A percentile compares a stretch with the other conserved stretches of the same genome.
phyloP scores from a whole-genome alignment of 2,113 vertebrate genomes.

The Psephotus haematonotus region DNA sequence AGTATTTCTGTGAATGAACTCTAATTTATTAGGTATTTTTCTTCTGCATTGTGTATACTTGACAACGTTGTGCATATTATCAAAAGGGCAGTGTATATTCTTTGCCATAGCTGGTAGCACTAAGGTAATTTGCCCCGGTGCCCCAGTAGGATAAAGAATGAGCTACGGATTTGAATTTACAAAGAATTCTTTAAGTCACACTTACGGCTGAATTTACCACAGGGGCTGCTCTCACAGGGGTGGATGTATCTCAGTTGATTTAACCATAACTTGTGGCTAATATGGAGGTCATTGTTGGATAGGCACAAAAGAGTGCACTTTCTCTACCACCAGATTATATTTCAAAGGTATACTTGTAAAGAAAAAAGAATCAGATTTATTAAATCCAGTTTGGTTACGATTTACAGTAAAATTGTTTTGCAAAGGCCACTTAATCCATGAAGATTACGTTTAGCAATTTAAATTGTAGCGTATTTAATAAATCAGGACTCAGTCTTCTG shows the following conservation, averaged over 20 bases:
- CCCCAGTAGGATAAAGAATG: not conserved
- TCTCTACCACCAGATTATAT: not conserved
- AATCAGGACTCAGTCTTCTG: not conserved
- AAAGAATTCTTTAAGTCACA: not conserved
- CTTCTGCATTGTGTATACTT: not conserved
- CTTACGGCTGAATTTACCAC: not conserved
- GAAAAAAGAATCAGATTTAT: not conserved
- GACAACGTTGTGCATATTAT: not conserved
- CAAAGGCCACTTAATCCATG: not conserved
- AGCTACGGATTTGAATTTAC: not conserved
- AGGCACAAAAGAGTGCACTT: not conserved
- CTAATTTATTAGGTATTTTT: not conserved
- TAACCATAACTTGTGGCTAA: not conserved
- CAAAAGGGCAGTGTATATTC: not conserved
- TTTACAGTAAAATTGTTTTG: not conserved
- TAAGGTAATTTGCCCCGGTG: not conserved
- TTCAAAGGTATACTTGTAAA: not conserved
- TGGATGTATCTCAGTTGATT: not conserved
- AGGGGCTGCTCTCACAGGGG: not conserved
- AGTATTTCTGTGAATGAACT: not conserved
- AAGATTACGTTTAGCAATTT: not conserved
- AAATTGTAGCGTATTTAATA: not conserved
- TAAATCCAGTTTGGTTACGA: not conserved
- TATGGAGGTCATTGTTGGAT: rapidly evolving
- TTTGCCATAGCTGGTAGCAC: not conserved